Evolutionary conservation across 2,888 invertebrate genomes (phyloP).

Genomic region (Melipona beecheii): DNA sequence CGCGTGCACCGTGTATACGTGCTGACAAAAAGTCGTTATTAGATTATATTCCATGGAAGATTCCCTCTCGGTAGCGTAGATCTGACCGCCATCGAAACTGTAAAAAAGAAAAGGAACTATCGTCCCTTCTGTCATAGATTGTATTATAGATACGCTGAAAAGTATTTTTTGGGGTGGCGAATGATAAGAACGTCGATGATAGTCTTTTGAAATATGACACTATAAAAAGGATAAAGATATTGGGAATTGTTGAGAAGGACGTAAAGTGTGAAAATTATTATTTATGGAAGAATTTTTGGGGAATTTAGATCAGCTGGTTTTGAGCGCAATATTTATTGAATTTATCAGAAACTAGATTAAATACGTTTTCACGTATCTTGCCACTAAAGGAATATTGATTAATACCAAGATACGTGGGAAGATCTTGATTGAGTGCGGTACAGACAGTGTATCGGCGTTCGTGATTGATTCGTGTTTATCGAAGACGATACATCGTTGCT

Average conservation of each 20-base stretch:
- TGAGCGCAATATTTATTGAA: neutral
- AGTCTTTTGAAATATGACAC: constrained; percentile 21
- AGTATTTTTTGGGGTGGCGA: constrained; percentile 21
- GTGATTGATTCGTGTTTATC: constrained; percentile 41
- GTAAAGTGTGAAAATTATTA: neutral
- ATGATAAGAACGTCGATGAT: constrained; percentile 41
- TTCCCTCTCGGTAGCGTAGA: constrained; percentile 47
- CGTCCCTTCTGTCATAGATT: constrained; percentile 13
- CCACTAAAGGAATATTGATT: constrained; percentile 6
- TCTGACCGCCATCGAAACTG: constrained; percentile 18
- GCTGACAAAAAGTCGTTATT: constrained; percentile 83
- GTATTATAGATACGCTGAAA: constrained; percentile 39
- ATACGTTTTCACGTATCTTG: neutral
- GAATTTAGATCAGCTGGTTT: neutral
- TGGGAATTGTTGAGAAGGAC: neutral
- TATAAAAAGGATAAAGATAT: constrained; percentile 17
- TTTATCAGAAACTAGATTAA: too few species aligned
- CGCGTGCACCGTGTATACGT: constrained; percentile 78
- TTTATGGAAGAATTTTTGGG: neutral
- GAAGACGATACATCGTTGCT: neutral
- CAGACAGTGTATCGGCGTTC: constrained; percentile 5
- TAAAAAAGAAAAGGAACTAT: constrained; percentile 17
- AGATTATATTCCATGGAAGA: constrained; percentile 77
- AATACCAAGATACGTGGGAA: neutral
- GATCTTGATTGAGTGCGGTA: constrained; percentile 37